Evolutionary conservation across 2,888 invertebrate species (phyloP).

Genomic region (Thymelicus acteon): DNA sequence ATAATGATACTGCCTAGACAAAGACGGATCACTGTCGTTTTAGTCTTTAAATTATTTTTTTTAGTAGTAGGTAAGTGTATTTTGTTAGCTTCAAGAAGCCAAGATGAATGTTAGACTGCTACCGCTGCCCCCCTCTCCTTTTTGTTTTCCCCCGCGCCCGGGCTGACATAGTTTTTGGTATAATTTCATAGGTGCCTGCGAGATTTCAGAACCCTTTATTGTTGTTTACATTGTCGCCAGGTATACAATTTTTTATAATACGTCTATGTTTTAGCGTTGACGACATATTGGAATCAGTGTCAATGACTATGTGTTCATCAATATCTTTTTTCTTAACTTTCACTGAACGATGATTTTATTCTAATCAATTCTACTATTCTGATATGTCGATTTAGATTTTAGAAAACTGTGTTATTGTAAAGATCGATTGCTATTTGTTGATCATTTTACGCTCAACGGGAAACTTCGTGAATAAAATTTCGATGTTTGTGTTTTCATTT

Average conservation of each 20-base stretch:
- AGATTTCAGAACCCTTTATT: slow-evolving; percentile 80
- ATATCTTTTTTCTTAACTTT: not conserved
- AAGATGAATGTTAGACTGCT: slow-evolving; percentile 84
- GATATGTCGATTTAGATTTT: slow-evolving; percentile 49
- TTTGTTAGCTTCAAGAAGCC: slow-evolving; percentile 84
- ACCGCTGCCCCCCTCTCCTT: slow-evolving; percentile 78
- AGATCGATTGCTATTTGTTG: slow-evolving; percentile 19
- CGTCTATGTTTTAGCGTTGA: slow-evolving; percentile 49
- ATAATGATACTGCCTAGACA: slow-evolving; percentile 77
- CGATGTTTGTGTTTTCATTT: slow-evolving; percentile 40
- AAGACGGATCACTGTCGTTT: slow-evolving; percentile 56
- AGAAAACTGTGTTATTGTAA: slow-evolving; percentile 37
- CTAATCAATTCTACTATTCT: slow-evolving; percentile 42
- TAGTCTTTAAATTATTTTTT: slow-evolving; percentile 74
- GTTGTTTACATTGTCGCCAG: slow-evolving; percentile 86
- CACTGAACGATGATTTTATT: not conserved
- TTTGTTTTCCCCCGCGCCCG: slow-evolving; percentile 77
- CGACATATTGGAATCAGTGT: slow-evolving; percentile 31
- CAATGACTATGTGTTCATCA: not conserved
- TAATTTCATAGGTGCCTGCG: slow-evolving; percentile 84
- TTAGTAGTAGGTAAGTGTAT: slow-evolving; percentile 83
- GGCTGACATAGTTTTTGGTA: slow-evolving; percentile 81
- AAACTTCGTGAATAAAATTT: slow-evolving; percentile 7
- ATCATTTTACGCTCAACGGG: slow-evolving; percentile 23
- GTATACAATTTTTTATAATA: slow-evolving; percentile 80